These are phyloP conservation scores for Lasioglossum zephyrum DNA, from an alignment of 2,888 invertebrate species.

Conservation along the genomic window DNA sequence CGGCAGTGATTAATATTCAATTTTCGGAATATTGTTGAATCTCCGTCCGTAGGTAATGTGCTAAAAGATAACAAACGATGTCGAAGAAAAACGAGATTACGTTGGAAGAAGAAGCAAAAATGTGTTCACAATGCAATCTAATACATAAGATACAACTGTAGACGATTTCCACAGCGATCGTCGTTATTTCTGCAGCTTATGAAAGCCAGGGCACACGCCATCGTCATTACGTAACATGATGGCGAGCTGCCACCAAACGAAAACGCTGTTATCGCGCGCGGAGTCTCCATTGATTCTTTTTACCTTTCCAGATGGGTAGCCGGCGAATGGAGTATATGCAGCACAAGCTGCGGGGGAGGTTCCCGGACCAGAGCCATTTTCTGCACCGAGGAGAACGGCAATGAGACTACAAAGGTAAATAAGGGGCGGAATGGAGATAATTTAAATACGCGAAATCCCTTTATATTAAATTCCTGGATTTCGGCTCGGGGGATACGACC, in stretches of 20 bases:
- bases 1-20: background rate
- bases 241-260: constrained; percentile 37
- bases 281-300: constrained; percentile 48
- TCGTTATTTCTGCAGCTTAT: constrained; percentile 1
- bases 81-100: background rate
- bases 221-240: constrained; percentile 44
- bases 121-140: background rate
- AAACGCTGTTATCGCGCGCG: constrained; percentile 15
- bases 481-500: background rate
- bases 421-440: constrained; percentile 35
- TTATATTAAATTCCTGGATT: constrained; percentile 49
- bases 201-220: background rate
- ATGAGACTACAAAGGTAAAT: constrained; percentile 91
- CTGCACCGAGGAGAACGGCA: constrained; percentile 93
- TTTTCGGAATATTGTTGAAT: background rate
- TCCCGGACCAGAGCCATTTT: constrained; percentile 92
- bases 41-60: background rate
- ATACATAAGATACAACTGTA: background rate
- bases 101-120: background rate
- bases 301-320: constrained; percentile 90
- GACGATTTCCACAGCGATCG: background rate
- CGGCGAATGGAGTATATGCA: constrained; percentile 95
- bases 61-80: background rate
- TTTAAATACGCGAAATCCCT: constrained; percentile 47
- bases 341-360: constrained; percentile 94